These are phyloP conservation scores for Tragelaphus imberbis DNA, from an alignment of 2,113 vertebrate genomes.

Conservation along the genomic window DNA sequence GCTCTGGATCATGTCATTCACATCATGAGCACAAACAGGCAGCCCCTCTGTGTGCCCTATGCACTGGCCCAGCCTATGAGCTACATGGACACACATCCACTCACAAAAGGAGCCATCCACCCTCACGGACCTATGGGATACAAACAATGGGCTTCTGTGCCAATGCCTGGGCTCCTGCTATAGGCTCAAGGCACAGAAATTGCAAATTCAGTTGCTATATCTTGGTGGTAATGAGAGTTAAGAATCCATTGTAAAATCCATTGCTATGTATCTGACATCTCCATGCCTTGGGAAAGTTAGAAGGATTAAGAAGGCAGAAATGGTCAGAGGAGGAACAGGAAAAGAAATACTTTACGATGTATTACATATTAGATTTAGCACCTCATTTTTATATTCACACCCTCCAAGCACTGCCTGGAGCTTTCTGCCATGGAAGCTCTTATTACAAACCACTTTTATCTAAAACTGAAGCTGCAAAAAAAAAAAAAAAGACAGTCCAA, in stretches of 20 bases:
- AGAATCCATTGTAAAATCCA: background rate
- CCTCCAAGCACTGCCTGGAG: background rate
- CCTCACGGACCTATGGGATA: no score
- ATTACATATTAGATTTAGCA: background rate
- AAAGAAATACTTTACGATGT: background rate
- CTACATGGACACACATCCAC: no score
- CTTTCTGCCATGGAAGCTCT: background rate
- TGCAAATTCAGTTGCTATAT: background rate
- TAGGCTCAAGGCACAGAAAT: background rate
- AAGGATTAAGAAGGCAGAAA: background rate
- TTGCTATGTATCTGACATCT: background rate
- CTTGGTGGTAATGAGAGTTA: background rate
- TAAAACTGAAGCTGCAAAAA: no score
- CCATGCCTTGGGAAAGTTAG: background rate
- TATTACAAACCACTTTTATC: rapidly evolving
- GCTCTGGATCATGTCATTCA: background rate
- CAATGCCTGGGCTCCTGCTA: no score
- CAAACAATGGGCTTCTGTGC: no score
- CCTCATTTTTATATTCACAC: background rate
- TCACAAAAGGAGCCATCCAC: no score
- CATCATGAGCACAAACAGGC: background rate
- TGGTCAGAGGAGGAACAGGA: background rate
- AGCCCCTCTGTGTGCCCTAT: background rate
- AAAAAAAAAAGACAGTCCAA: background rate
- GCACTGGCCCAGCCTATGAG: no score